These are phyloP conservation scores for Eulemur rubriventer DNA, from an alignment of 2,797 vertebrate species.

Conservation along the genomic window DNA sequence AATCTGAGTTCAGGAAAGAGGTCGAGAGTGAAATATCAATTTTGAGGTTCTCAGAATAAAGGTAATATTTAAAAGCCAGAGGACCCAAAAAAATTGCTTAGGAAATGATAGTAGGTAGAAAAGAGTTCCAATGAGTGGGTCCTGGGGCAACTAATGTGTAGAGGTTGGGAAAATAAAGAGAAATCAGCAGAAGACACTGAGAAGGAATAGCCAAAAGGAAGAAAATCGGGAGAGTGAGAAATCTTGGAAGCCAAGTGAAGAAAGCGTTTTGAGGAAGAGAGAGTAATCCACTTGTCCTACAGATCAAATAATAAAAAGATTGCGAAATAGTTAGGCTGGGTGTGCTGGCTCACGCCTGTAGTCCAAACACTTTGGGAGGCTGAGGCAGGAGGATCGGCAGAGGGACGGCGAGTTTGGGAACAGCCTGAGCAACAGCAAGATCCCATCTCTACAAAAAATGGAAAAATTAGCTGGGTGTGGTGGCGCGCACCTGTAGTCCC, in stretches of 20 bases:
- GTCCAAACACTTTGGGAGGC: no score
- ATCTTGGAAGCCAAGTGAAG: background rate
- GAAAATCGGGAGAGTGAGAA: background rate
- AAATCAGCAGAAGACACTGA: background rate
- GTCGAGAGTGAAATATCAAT: background rate
- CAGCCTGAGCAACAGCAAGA: no score
- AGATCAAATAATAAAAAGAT: background rate
- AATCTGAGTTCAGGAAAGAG: background rate
- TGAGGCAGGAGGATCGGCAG: no score
- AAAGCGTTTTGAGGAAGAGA: background rate
- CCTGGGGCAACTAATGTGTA: background rate
- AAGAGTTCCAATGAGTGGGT: background rate
- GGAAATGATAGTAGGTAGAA: background rate
- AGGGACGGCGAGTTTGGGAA: no score
- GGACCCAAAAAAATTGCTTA: background rate
- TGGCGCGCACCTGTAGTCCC: no score
- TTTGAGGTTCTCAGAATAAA: conserved; percentile 31
- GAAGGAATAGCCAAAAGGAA: conserved; percentile 9
- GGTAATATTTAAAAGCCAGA: background rate
- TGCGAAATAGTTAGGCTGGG: background rate
- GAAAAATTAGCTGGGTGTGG: no score
- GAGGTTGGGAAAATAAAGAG: background rate
- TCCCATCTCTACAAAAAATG: no score
- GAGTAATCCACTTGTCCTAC: background rate
- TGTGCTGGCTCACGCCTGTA: no score